phyloP scores from a whole-genome alignment of 2,113 vertebrate species.

The Xiphophorus maculatus region DNA sequence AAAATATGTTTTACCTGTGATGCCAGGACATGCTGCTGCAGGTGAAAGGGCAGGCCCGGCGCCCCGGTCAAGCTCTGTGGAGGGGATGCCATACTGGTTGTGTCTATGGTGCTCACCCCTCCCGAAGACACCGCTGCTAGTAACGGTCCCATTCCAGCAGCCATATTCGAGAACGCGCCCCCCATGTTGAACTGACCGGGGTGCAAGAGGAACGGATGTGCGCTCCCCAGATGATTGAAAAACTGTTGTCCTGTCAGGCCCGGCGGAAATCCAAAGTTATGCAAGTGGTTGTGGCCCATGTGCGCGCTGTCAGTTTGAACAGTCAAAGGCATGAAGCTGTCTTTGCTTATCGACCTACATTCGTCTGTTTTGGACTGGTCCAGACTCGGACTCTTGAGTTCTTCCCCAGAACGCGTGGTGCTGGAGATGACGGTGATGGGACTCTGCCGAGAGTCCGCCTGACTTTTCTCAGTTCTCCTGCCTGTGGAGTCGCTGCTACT shows the following conservation, averaged over 20 bases:
- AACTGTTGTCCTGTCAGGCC: slow-evolving; percentile 92
- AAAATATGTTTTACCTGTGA: slow-evolving; percentile 88
- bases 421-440: slow-evolving; percentile 92
- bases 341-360: slow-evolving; percentile 84
- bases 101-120: slow-evolving; percentile 88
- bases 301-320: slow-evolving; percentile 91
- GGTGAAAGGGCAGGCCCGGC: slow-evolving; percentile 91
- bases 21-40: slow-evolving; percentile 96
- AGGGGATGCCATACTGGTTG: slow-evolving; percentile 86
- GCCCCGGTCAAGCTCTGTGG: slow-evolving; percentile 88
- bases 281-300: slow-evolving; percentile 86
- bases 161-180: slow-evolving; percentile 93
- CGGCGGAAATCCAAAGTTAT: slow-evolving; percentile 91
- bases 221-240: slow-evolving; percentile 89
- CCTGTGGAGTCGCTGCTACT: slow-evolving; percentile 64
- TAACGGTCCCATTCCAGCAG: slow-evolving; percentile 92
- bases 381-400: slow-evolving; percentile 85
- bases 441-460: slow-evolving; percentile 91
- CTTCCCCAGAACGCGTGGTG: slow-evolving; percentile 86
- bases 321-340: slow-evolving; percentile 87
- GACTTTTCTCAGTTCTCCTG: slow-evolving; percentile 85
- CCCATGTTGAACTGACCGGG: slow-evolving; percentile 97
- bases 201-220: slow-evolving; percentile 93
- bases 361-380: slow-evolving; percentile 87
- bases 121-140: slow-evolving; percentile 91